Evolutionary conservation across 2,888 invertebrate species (phyloP).

Genomic region (Digitonthophagus gazella): DNA sequence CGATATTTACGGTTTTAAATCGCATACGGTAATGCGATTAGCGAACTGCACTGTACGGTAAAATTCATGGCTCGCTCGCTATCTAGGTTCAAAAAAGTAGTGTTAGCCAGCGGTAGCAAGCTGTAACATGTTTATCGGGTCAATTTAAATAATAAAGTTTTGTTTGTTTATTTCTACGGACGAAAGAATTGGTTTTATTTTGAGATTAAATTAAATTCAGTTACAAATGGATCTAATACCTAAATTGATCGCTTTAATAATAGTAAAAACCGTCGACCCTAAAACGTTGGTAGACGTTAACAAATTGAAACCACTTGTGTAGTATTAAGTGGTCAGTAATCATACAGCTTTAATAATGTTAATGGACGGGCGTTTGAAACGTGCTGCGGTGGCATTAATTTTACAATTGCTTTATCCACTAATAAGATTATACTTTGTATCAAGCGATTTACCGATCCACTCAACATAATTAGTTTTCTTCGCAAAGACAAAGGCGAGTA

Average conservation of each 20-base stretch:
- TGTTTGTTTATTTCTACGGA: no score
- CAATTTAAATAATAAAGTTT: background rate
- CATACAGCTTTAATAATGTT: constrained; percentile 9
- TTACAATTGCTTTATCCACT: constrained; percentile 8
- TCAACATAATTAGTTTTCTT: constrained; percentile 10
- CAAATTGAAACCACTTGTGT: background rate
- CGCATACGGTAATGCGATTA: background rate
- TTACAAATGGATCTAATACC: no score
- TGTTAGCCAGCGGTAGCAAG: background rate
- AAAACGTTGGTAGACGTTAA: background rate
- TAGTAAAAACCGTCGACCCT: background rate
- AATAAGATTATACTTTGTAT: constrained; percentile 6
- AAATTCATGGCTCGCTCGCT: background rate
- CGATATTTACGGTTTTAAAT: background rate
- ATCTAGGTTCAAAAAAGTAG: background rate
- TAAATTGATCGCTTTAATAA: background rate
- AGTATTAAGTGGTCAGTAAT: background rate
- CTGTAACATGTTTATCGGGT: background rate
- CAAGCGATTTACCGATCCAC: background rate
- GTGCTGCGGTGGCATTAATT: constrained; percentile 6
- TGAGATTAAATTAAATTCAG: no score
- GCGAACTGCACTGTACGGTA: background rate
- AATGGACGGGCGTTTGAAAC: constrained; percentile 4
- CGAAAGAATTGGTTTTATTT: no score
- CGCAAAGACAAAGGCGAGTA: background rate